These are phyloP conservation scores for Bedellia somnulentella DNA, from an alignment of 2,888 invertebrate species.

Conservation along the genomic window DNA sequence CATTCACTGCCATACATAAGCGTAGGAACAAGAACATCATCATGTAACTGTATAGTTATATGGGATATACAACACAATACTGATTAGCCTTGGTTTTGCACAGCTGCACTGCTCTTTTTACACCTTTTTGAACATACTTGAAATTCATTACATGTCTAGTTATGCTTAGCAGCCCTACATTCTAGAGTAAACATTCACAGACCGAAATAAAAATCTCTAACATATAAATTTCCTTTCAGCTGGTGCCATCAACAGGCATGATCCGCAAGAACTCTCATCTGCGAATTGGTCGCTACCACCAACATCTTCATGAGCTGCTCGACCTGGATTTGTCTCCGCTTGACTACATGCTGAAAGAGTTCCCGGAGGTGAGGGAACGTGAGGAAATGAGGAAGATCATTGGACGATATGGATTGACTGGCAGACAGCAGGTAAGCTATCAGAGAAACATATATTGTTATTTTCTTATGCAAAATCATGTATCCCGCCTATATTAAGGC, in stretches of 20 bases:
- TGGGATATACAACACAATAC: too few species aligned
- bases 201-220: too few species aligned
- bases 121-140: too few species aligned
- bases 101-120: too few species aligned
- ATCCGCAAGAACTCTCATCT: conserved; percentile 98
- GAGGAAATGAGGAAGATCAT: conserved; percentile 99
- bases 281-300: conserved; percentile 96
- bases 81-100: too few species aligned
- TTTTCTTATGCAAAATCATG: conserved; percentile 1
- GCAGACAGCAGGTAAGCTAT: conserved; percentile 83
- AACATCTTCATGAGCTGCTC: conserved; percentile 95
- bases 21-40: too few species aligned
- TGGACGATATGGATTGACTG: conserved; percentile 96
- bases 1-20: too few species aligned
- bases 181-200: too few species aligned
- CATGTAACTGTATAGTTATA: too few species aligned
- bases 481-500: too few species aligned
- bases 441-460: conserved; percentile 15
- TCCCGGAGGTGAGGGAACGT: conserved; percentile 94
- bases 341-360: conserved; percentile 97
- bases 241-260: conserved; percentile 94
- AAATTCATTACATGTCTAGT: too few species aligned
- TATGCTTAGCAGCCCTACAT: too few species aligned
- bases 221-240: conserved; percentile 53
- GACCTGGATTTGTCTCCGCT: conserved; percentile 93